Conservation (phyloP, 1,140 invertebrate species). For the Drosophila oshimai region DNA sequence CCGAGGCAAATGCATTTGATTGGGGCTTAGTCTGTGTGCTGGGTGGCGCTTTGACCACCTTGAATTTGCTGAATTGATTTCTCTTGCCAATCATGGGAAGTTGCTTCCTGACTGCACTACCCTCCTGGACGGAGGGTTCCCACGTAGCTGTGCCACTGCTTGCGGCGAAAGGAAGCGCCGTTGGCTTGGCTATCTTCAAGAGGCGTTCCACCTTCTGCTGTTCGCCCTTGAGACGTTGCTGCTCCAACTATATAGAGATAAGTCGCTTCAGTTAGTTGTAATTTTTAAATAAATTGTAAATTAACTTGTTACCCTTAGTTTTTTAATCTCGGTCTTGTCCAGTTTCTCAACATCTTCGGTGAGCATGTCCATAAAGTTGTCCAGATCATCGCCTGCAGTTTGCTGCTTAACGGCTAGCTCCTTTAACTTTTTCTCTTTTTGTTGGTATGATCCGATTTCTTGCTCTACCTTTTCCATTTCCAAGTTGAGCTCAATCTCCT, state of each 20-base stretch:
- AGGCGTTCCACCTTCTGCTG: constrained; percentile 87
- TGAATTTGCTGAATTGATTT: constrained; percentile 81
- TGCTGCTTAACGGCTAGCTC: constrained; percentile 84
- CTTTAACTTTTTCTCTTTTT: constrained; percentile 57
- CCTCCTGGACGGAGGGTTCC: not conserved
- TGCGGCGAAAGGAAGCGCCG: constrained; percentile 17
- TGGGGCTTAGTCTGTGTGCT: constrained; percentile 17
- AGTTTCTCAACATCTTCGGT: constrained; percentile 65
- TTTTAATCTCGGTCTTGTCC: constrained; percentile 84
- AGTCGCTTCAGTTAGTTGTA: not conserved
- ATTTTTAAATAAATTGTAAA: not conserved
- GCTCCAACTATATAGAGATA: constrained; percentile 83
- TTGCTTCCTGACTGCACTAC: constrained; percentile 39
- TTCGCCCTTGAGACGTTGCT: constrained; percentile 88
- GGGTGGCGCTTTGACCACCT: constrained; percentile 44
- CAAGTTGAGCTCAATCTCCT: constrained; percentile 85
- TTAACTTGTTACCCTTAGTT: constrained; percentile 83
- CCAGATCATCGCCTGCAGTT: constrained; percentile 84
- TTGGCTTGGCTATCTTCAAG: constrained; percentile 90
- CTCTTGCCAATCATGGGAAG: constrained; percentile 78
- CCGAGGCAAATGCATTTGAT: constrained; percentile 57
- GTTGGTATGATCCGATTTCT: constrained; percentile 84
- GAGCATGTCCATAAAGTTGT: constrained; percentile 89
- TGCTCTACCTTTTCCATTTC: constrained; percentile 86
- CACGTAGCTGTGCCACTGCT: not conserved